Base-by-base conservation (phyloP, 2,888 invertebrate species). In the Lamellibrachia satsuma region DNA sequence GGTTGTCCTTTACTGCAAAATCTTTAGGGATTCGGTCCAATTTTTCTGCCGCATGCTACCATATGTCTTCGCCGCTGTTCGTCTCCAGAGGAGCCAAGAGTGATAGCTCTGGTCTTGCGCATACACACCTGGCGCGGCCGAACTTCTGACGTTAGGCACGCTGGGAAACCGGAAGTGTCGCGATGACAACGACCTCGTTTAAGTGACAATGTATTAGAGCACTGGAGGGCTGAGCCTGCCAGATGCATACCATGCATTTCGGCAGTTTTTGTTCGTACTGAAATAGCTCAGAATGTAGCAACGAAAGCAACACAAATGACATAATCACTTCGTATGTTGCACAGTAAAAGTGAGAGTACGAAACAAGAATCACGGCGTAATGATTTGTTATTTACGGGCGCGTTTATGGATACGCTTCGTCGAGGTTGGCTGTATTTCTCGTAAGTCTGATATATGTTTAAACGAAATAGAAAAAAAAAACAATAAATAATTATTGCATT, bases 11-110 rank as follows among this genome's bases (percentile, higher is more conserved):
- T 75, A 75, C 75, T 15, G 75, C 75, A 75, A 75, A 75, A 75
- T 75, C 75, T 75, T 75, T 22, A 75, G 75, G 75, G 75, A 75
- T 75, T 75, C 75, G 75, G 75, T 75, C 75, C 75, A 75, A 75
- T 75, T 75, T 75, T 75, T 75, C 75, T 75, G 75, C 75, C n/a
- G 75, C 75, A 22, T 75, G 22, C 75, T 4, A 75, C 75, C 75
- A 75, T 75, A 75, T 75, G 75, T 75, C 75, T 75, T 75, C 75
- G 22, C 75, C 75, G 75, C 75, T 15, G 75, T 75, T 11, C 75
- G 22, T 15, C 75, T n/a, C 75, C 75, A 11, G 75, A 75, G 75
- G 75, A 75, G 75, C 15, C 75, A 75, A 75, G 75, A 75, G 75
- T 22, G 75, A 75, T 75, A n/a, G 75, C 75, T 11, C 75, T 15